Conservation (phyloP, 1,140 invertebrate species). For the Propsilocerus akamusi region DNA sequence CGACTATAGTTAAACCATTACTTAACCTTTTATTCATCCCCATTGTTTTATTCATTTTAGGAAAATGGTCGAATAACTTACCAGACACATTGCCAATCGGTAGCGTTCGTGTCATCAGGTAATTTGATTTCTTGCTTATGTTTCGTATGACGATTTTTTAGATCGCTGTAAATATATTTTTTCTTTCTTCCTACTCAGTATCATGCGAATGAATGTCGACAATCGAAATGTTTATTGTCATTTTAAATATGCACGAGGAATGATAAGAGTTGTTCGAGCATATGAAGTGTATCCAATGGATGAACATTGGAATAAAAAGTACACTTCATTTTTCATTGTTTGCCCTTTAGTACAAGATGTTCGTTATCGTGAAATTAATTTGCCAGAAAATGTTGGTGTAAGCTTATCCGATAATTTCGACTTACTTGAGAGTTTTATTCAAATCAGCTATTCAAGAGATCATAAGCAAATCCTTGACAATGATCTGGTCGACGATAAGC, state of each 20-base stretch:
- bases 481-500: background rate
- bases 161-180: background rate
- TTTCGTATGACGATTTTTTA: background rate
- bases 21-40: background rate
- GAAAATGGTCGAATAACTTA: slow-evolving; percentile 11
- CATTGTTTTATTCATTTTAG: slow-evolving; percentile 8
- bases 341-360: background rate
- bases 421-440: background rate
- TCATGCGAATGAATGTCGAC: background rate
- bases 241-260: background rate
- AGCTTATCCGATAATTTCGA: slow-evolving; percentile 9
- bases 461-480: slow-evolving; percentile 8
- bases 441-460: slow-evolving; percentile 15
- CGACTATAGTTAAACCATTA: no score
- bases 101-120: slow-evolving; percentile 16
- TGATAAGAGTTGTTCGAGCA: background rate
- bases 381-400: slow-evolving; percentile 12
- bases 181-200: background rate
- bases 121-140: background rate
- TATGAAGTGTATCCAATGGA: background rate
- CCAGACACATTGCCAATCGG: slow-evolving; percentile 12
- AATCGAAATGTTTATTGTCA: background rate
- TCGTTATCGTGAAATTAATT: background rate
- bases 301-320: background rate
- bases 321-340: background rate